Conservation (phyloP, 2,888 invertebrate genomes). For the Selenia dentaria region DNA sequence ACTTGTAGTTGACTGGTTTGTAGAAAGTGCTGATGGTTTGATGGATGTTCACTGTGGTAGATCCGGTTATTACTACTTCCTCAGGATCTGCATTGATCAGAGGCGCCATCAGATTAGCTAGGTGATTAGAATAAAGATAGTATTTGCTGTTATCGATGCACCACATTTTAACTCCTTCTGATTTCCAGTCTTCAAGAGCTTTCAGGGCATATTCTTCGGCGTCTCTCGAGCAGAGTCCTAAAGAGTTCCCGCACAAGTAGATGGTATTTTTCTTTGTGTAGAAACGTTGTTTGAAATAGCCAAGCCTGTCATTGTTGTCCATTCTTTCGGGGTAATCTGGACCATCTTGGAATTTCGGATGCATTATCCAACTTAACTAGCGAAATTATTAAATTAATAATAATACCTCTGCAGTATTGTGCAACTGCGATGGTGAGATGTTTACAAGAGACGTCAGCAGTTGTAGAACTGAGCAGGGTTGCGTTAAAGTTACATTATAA, state of each 20-base stretch:
- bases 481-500: constrained; percentile 16
- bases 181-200: constrained; percentile 60
- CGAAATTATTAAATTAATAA: background rate
- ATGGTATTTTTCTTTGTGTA: constrained; percentile 54
- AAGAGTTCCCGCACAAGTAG: constrained; percentile 71
- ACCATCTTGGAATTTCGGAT: constrained; percentile 48
- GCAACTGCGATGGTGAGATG: background rate
- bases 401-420: background rate
- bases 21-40: constrained; percentile 69
- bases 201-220: constrained; percentile 52
- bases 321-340: constrained; percentile 52
- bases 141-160: constrained; percentile 58
- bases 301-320: constrained; percentile 64
- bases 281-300: constrained; percentile 59
- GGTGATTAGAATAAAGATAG: constrained; percentile 51
- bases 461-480: constrained; percentile 3
- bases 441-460: background rate
- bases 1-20: constrained; percentile 56
- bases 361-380: constrained; percentile 47
- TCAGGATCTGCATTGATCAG: constrained; percentile 60
- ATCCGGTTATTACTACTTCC: constrained; percentile 56
- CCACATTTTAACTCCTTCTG: constrained; percentile 66
- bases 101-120: constrained; percentile 63
- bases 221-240: constrained; percentile 68
- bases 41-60: constrained; percentile 65